Conservation (phyloP, 2,888 invertebrate genomes). For the Cephus pygmeus region DNA sequence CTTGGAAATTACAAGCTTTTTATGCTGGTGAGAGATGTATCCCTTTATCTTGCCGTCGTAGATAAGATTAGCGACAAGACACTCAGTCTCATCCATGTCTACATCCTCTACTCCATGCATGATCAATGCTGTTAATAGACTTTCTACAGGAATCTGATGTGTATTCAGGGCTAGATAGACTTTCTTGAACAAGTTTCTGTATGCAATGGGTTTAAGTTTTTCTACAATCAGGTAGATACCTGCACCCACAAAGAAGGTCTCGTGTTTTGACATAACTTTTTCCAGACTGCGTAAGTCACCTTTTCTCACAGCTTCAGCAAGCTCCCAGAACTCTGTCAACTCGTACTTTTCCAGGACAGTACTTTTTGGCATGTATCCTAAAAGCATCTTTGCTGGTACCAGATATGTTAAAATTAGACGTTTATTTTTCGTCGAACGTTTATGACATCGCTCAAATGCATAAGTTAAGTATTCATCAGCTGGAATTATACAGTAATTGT, state of each 20-base stretch:
- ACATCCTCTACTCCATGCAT: conserved; percentile 86
- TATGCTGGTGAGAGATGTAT: conserved; percentile 96
- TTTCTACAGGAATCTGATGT: conserved; percentile 89
- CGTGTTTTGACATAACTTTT: conserved; percentile 85
- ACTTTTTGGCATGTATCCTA: conserved; percentile 93
- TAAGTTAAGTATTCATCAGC: conserved; percentile 94
- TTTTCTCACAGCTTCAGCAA: conserved; percentile 88
- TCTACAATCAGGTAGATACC: conserved; percentile 99
- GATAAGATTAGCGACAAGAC: conserved; percentile 96
- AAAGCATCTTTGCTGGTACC: conserved; percentile 96
- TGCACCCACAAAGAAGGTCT: conserved; percentile 92
- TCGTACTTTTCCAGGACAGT: conserved; percentile 88
- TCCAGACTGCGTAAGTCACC: conserved; percentile 90
- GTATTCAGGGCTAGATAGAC: conserved; percentile 81
- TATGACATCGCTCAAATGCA: conserved; percentile 92
- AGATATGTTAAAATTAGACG: conserved; percentile 93
- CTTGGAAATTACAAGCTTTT: conserved; percentile 97
- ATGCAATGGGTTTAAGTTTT: conserved; percentile 93
- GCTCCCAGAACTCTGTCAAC: conserved; percentile 88
- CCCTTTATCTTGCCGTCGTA: conserved; percentile 98
- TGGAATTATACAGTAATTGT: conserved; percentile 51
- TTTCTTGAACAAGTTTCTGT: conserved; percentile 95
- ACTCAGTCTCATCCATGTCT: conserved; percentile 94
- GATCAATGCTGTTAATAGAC: conserved; percentile 84
- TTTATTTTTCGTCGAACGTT: conserved; percentile 85